These are phyloP conservation scores for Cassiopea xamachana DNA, from an alignment of 30 jellyfish, hydroid and myxozoan genomes.

Conservation along the genomic window DNA sequence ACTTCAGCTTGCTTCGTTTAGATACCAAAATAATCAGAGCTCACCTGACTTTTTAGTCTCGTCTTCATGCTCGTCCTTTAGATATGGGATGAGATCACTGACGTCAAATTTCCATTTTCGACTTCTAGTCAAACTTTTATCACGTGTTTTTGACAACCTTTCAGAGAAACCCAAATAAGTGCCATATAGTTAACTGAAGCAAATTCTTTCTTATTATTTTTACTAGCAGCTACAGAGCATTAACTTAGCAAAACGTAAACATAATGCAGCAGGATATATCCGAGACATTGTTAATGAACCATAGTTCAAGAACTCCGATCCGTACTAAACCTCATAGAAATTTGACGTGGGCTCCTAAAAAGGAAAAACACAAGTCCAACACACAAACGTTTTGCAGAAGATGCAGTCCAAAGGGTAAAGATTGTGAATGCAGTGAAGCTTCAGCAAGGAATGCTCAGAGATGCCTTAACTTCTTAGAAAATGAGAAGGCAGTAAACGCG, in stretches of 20 bases:
- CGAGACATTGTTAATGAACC: slow-evolving; percentile 3
- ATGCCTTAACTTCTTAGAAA: slow-evolving; percentile 27
- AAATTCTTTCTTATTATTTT: neutral
- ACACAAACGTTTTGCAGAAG: slow-evolving; percentile 53
- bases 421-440: slow-evolving; percentile 50
- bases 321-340: slow-evolving; percentile 1
- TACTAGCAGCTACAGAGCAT: neutral
- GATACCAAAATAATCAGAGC: too few relatives aligned
- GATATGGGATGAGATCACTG: neutral
- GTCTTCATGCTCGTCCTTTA: too few relatives aligned
- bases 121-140: neutral
- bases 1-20: too few relatives aligned
- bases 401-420: slow-evolving; percentile 23
- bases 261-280: slow-evolving; percentile 36
- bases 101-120: neutral
- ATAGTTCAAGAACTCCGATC: slow-evolving; percentile 27
- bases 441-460: slow-evolving; percentile 39
- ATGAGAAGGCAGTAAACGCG: neutral
- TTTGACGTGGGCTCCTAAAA: slow-evolving; percentile 72
- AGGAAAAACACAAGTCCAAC: slow-evolving; percentile 10
- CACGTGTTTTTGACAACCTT: neutral
- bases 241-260: neutral
- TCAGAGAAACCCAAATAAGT: neutral
- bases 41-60: too few relatives aligned
- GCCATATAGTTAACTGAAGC: neutral